Evolutionary conservation across 2,888 invertebrate species (phyloP), one percentile per base, ranked within the genome.

Genomic region (Drosophila quinaria): DNA sequence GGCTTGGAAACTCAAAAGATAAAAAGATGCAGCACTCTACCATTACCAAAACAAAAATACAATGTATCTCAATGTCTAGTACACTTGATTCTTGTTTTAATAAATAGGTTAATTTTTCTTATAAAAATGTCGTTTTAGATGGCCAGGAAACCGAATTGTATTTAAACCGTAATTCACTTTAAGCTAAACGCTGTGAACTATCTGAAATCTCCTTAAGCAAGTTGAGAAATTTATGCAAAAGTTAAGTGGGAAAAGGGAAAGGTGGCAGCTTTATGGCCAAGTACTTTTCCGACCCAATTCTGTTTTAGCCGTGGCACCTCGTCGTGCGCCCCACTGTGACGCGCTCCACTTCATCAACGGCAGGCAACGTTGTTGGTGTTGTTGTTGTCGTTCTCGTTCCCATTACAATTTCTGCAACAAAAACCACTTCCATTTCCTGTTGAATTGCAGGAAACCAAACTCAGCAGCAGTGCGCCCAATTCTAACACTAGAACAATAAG

Each of bases 381-480:
- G 22, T 22, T 1, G 22, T 22, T 22, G 5, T 5, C 25, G 25
- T 25, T 25, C 25, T 56, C 35, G 68, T 68, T 66, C 63, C 71
- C 74, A 71, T 68, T 83, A 67, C 74, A 69, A 60, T 60, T 74
- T 71, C 33, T 75, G 66, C 78, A 78, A 76, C 72, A 71, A 67
- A 70, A 80, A 78, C 84, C 89, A 86, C 84, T 86, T 83, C 78
- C 84, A 81, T 62, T 80, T 84, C 84, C 89, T 83, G 81, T 84
- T 84, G 74, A 72, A 74, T 77, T 70, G 66, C 68, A 65, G 74
- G 78, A 82, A 74, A 54, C 74, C 42, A 51, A 51, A 39, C 70
- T 41, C 51, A 61, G 10, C 39, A 68, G 22, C 29, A 51, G 50
- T 59, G 66, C 60, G 71, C 54, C 70, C 68, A 58, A 68, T 81